These are phyloP conservation scores for Erebia aethiops DNA, from an alignment of 2,888 invertebrate species.

Conservation along the genomic window DNA sequence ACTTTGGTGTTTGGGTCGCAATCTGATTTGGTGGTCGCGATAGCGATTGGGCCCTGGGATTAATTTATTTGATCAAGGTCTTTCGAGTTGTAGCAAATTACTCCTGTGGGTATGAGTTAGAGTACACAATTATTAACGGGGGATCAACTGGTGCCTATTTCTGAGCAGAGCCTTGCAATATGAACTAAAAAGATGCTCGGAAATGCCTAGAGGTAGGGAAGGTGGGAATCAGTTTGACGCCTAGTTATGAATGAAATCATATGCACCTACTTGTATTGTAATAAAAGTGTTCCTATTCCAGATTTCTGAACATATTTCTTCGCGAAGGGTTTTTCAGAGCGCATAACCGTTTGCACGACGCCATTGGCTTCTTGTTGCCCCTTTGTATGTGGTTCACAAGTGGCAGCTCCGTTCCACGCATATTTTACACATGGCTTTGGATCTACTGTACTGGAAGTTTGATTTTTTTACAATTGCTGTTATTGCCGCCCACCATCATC, in stretches of 20 bases:
- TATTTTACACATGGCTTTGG: slow-evolving; percentile 80
- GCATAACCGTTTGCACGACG: slow-evolving; percentile 66
- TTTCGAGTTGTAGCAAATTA: too few relatives aligned
- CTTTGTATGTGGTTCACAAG: slow-evolving; percentile 65
- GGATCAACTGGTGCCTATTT: too few relatives aligned
- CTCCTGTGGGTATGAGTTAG: too few relatives aligned
- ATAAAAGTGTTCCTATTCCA: slow-evolving; percentile 43
- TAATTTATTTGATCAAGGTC: too few relatives aligned
- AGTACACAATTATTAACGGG: too few relatives aligned
- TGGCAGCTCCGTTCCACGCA: slow-evolving; percentile 54
- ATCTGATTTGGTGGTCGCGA: too few relatives aligned
- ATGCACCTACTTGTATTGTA: slow-evolving; percentile 6
- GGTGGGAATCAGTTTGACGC: neutral
- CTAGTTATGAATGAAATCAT: neutral
- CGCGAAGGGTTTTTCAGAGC: slow-evolving; percentile 56
- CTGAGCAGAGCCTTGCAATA: too few relatives aligned
- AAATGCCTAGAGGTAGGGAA: neutral
- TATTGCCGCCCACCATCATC: slow-evolving; percentile 91
- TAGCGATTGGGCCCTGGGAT: too few relatives aligned
- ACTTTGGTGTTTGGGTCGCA: too few relatives aligned
- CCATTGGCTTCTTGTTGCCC: slow-evolving; percentile 65
- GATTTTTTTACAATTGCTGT: slow-evolving; percentile 85
- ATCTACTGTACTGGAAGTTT: slow-evolving; percentile 83
- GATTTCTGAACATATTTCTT: slow-evolving; percentile 55
- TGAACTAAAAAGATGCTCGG: neutral